Base-by-base conservation (phyloP, 2,888 invertebrate genomes). In the Xylocampa areola region DNA sequence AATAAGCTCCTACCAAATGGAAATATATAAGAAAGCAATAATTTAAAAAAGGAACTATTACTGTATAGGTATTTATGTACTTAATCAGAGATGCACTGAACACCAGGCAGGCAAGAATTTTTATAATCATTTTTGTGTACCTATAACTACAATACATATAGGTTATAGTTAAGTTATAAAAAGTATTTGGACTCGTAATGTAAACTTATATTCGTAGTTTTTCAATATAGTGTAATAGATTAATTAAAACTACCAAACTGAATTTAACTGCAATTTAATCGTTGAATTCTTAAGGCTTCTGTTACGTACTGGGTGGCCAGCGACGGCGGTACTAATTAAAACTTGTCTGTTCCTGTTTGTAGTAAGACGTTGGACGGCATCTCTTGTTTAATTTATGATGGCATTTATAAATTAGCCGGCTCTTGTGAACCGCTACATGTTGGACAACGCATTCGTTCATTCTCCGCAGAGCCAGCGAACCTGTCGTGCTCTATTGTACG, bases 251-350 rank as follows among this genome's bases (percentile, higher is more conserved):
- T n/a, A 6, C 13, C 14, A 11, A 4, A 14, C 7, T 4, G 27
- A 29, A n/a, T 40, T 40, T 53, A 33, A 40, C 39, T 21, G 23
- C 27, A 48, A 30, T 54, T 52, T 36, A 7, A 36, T 23, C 21
- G 25, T 47, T 35, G 53, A 55, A 45, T 47, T 36, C 14, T 36
- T 21, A 35, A 58, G 19, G 40, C 36, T 45, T 25, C 8, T 8
- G 50, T 64, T 65, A 59, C 55, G n/a, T n/a, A n/a, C 43, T 45
- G 32, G 7, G 16, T 13, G 25, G 36, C 4, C 4, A 7, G 36
- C n/a, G 36, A 10, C 44, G 51, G 63, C 61, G 71, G 57, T 64
- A 68, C 77, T 84, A 81, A 84, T 85, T 80, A 81, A 79, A 70
- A 57, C 65, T 51, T 60, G 61, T 61, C 61, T 39, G 55, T 67